These are phyloP conservation scores for Dasypogon diadema DNA, from an alignment of 2,888 invertebrate genomes.

Conservation along the genomic window DNA sequence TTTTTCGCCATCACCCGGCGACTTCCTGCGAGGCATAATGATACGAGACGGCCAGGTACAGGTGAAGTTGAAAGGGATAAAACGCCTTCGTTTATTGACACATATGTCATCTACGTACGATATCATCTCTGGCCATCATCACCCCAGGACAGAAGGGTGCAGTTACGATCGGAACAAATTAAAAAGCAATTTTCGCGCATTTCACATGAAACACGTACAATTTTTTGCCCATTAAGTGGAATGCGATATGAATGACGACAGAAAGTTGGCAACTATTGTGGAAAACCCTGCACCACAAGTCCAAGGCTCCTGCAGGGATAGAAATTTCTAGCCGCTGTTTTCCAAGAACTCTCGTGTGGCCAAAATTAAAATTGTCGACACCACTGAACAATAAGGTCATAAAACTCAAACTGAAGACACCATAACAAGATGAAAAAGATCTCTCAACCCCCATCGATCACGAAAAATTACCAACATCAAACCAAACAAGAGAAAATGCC, in stretches of 20 bases:
- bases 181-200: slow-evolving; percentile 36
- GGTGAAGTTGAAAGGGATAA: slow-evolving; percentile 27
- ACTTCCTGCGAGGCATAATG: slow-evolving; percentile 33
- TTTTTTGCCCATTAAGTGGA: neutral
- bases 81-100: slow-evolving; percentile 52
- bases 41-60: neutral
- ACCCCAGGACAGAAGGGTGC: slow-evolving; percentile 23
- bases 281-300: neutral
- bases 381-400: slow-evolving; percentile 52
- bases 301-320: neutral
- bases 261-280: neutral
- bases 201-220: neutral
- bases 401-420: slow-evolving; percentile 39
- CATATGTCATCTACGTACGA: slow-evolving; percentile 53
- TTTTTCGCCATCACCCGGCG: slow-evolving; percentile 14
- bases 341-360: slow-evolving; percentile 46
- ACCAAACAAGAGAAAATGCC: slow-evolving; percentile 18
- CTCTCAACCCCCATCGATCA: slow-evolving; percentile 51
- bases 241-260: neutral
- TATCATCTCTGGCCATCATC: slow-evolving; percentile 52
- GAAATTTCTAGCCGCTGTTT: neutral
- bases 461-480: slow-evolving; percentile 17
- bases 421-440: slow-evolving; percentile 11
- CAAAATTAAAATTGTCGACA: slow-evolving; percentile 51
- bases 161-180: slow-evolving; percentile 13